A percentile compares a stretch with the other conserved stretches of the same genome.
phyloP scores from a whole-genome alignment of 2,888 invertebrate genomes.

The Masnerella sp. region DNA sequence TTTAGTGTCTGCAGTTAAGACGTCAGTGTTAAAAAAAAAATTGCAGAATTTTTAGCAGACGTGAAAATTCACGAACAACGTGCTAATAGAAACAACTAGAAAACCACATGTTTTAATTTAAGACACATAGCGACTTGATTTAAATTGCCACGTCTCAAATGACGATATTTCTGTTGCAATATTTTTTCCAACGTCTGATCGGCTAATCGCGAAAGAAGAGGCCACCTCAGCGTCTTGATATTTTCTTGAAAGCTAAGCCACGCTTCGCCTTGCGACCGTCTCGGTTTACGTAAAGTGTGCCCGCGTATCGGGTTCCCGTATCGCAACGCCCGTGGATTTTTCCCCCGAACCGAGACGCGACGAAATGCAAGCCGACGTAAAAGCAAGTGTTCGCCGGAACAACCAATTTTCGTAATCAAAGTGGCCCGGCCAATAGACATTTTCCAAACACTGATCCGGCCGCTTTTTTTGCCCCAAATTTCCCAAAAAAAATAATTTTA shows the following conservation, averaged over 20 bases:
- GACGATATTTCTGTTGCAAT: too few species aligned
- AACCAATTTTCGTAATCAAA: conserved; percentile 51
- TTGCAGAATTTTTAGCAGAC: too few species aligned
- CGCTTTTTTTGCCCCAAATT: conserved; percentile 39
- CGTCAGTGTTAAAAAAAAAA: too few species aligned
- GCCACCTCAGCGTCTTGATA: conserved; percentile 59
- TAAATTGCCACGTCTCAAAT: too few species aligned
- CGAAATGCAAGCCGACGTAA: conserved; percentile 24
- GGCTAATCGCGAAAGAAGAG: conserved; percentile 61
- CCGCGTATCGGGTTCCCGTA: conserved; percentile 59
- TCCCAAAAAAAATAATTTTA: too few species aligned
- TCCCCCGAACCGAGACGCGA: conserved; percentile 12
- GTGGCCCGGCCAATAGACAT: conserved; percentile 24
- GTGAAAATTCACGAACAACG: too few species aligned
- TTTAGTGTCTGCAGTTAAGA: too few species aligned
- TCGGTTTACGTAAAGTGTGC: conserved; percentile 65
- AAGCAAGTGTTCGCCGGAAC: conserved; percentile 55
- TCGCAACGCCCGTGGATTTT: conserved; percentile 51
- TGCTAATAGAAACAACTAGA: too few species aligned
- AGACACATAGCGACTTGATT: too few species aligned
- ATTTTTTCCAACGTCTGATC: too few species aligned
- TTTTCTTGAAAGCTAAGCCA: conserved; percentile 62
- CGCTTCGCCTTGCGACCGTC: conserved; percentile 63
- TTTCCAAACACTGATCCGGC: conserved; percentile 41
- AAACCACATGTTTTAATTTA: too few species aligned